Conservation (phyloP, 2,797 vertebrate genomes). For the Mormyrus proboscirostris region DNA sequence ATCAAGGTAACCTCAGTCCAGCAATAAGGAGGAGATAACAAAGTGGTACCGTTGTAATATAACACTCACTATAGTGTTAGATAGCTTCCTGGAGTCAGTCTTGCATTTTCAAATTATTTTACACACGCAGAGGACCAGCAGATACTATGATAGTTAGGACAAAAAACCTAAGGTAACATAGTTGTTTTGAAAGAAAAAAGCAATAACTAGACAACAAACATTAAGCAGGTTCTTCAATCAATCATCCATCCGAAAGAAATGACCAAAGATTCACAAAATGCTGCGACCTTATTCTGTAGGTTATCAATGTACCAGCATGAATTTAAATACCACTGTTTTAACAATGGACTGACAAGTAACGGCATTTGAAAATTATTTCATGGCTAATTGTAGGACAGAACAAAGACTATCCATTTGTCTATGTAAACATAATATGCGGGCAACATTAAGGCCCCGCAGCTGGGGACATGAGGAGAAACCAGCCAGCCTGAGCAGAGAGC, state of each 20-base stretch:
- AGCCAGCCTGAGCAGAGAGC: background rate
- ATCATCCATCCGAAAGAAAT: background rate
- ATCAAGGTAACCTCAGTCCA: background rate
- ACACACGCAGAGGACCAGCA: background rate
- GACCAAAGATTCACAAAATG: background rate
- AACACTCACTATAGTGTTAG: background rate
- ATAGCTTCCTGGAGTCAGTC: background rate
- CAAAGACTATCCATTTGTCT: background rate
- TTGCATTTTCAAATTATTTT: background rate
- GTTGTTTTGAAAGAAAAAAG: background rate
- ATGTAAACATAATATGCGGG: background rate
- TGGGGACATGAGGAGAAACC: background rate
- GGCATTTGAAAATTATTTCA: background rate
- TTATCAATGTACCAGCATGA: background rate
- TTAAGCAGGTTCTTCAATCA: background rate
- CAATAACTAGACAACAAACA: background rate
- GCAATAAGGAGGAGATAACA: background rate
- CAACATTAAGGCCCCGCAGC: background rate
- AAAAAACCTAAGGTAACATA: background rate
- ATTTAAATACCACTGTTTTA: background rate
- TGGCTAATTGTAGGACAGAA: background rate
- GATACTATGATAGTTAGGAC: background rate
- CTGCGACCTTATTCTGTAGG: background rate
- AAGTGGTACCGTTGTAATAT: background rate
- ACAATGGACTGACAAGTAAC: background rate